These are phyloP conservation scores for Siniperca scherzeri DNA, from an alignment of 2,797 vertebrate species.

Conservation along the genomic window DNA sequence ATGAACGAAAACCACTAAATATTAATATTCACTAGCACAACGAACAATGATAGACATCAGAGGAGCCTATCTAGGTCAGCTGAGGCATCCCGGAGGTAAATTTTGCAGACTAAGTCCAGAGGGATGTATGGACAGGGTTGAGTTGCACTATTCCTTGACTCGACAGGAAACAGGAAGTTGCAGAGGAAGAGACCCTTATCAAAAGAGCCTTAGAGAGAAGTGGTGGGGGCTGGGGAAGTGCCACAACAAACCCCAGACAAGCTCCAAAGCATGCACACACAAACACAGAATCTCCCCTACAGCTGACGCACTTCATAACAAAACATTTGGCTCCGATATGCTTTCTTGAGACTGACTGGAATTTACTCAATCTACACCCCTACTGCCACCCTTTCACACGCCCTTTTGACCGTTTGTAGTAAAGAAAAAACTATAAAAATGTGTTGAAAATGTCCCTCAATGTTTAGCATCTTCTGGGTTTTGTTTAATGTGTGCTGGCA, in stretches of 20 bases:
- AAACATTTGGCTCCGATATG: slow-evolving; percentile 15
- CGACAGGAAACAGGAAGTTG: slow-evolving; percentile 80
- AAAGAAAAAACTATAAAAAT: not conserved
- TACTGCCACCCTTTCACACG: not conserved
- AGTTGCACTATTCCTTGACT: slow-evolving; percentile 45
- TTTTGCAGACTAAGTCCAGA: slow-evolving; percentile 9
- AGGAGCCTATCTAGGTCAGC: slow-evolving; percentile 50
- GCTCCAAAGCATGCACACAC: slow-evolving; percentile 45
- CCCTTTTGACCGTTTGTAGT: not conserved
- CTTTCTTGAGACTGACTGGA: slow-evolving; percentile 31
- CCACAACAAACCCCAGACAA: slow-evolving; percentile 63
- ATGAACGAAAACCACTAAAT: slow-evolving; percentile 25
- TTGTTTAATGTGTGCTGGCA: not conserved
- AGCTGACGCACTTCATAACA: slow-evolving; percentile 47
- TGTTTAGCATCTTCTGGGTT: not conserved
- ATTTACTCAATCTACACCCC: not conserved
- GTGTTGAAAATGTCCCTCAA: not conserved
- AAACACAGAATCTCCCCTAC: slow-evolving; percentile 42
- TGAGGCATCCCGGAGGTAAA: slow-evolving; percentile 32
- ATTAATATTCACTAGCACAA: slow-evolving; percentile 20
- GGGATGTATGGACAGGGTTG: slow-evolving; percentile 42
- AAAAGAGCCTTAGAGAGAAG: slow-evolving; percentile 56
- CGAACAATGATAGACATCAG: slow-evolving; percentile 15
- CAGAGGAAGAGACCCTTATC: slow-evolving; percentile 75
- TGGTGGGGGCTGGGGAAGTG: slow-evolving; percentile 23